Conservation (phyloP, 2,888 invertebrate genomes). For the Amphipyra berbera region DNA sequence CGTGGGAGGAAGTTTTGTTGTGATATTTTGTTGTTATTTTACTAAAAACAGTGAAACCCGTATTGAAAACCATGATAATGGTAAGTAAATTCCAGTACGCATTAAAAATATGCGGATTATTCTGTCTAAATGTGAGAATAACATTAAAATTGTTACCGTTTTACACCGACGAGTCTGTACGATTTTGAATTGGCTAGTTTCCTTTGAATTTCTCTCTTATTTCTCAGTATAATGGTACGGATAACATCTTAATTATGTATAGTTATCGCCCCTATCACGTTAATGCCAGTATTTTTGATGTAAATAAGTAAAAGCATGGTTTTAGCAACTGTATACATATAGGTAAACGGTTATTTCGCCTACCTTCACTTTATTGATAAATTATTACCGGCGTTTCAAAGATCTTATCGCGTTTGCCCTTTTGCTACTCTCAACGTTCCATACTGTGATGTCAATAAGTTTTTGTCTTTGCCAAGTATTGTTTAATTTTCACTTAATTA, state of each 20-base stretch:
- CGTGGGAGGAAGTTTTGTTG: conserved; percentile 84
- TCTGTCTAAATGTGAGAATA: neutral
- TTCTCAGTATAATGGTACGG: conserved; percentile 14
- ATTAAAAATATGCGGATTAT: neutral
- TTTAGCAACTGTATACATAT: conserved; percentile 13
- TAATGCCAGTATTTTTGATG: neutral
- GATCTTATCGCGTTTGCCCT: conserved; percentile 58
- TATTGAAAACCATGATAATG: conserved; percentile 70
- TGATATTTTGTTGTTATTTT: conserved; percentile 76
- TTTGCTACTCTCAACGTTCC: conserved; percentile 36
- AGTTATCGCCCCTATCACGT: neutral
- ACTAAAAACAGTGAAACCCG: conserved; percentile 69
- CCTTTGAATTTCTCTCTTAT: conserved; percentile 31
- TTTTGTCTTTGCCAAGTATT: conserved; percentile 6
- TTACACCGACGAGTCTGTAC: conserved; percentile 35
- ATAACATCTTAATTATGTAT: neutral
- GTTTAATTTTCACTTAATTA: too few relatives aligned
- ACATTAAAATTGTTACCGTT: conserved; percentile 18
- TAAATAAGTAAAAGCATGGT: conserved; percentile 27
- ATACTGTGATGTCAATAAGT: conserved; percentile 21
- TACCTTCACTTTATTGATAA: conserved; percentile 57
- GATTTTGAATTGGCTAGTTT: conserved; percentile 53
- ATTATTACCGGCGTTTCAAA: conserved; percentile 56
- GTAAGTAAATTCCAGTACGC: conserved; percentile 64
- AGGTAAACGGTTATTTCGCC: conserved; percentile 38